Percentiles rank a stretch among this genome's conserved stretches.
These are phyloP conservation scores for Diadegma fenestrale DNA, from an alignment of 2,888 invertebrate genomes.

Conservation along the genomic window DNA sequence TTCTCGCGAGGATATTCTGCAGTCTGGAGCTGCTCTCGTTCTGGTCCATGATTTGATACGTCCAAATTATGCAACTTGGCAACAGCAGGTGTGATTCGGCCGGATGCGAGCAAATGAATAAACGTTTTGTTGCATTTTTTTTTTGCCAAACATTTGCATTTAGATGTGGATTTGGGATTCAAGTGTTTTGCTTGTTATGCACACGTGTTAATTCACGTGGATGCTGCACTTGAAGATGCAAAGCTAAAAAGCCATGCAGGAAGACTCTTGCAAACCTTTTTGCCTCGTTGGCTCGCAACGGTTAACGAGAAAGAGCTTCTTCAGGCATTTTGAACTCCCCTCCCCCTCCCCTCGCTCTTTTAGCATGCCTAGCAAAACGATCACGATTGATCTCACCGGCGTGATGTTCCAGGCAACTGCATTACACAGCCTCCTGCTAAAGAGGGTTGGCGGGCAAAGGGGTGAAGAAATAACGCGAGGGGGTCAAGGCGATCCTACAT, in stretches of 20 bases:
- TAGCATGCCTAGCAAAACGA: slow-evolving; percentile 37
- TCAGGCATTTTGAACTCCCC: slow-evolving; percentile 22
- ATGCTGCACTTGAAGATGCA: background rate
- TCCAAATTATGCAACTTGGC: slow-evolving; percentile 73
- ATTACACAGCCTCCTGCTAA: background rate
- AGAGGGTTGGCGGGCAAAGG: background rate
- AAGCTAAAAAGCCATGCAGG: background rate
- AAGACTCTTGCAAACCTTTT: background rate
- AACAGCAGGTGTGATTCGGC: slow-evolving; percentile 70
- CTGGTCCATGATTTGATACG: slow-evolving; percentile 71
- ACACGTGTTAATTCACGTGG: background rate
- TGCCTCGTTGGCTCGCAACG: background rate
- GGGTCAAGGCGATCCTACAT: slow-evolving; percentile 79
- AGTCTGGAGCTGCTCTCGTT: slow-evolving; percentile 49
- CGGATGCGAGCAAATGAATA: slow-evolving; percentile 29
- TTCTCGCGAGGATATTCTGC: slow-evolving; percentile 14
- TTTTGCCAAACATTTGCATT: slow-evolving; percentile 29
- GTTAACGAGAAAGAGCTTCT: slow-evolving; percentile 50
- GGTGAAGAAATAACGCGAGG: slow-evolving; percentile 41
- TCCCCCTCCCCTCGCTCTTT: background rate
- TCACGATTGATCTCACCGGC: slow-evolving; percentile 63
- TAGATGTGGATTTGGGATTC: slow-evolving; percentile 7
- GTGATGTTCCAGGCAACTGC: slow-evolving; percentile 28
- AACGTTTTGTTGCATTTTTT: background rate
- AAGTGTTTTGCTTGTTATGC: background rate